Base-by-base conservation (phyloP, 2,113 vertebrate species). In the Morone saxatilis region DNA sequence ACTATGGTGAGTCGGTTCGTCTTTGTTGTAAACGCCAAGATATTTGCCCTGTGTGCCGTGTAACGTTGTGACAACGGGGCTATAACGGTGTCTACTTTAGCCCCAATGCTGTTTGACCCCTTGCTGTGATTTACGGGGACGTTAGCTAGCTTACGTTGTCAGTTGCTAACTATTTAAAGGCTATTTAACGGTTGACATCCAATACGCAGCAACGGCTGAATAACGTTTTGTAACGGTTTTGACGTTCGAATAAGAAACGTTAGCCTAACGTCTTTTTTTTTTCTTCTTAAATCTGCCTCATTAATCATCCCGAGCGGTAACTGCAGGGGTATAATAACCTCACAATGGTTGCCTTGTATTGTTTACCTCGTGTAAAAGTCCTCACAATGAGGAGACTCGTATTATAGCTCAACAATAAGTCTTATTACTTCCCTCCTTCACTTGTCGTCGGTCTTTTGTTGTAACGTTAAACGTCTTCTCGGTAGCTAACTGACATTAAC, bases 1-100 rank as follows among this genome's bases (percentile, higher is more conserved):
- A 94, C 86, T 95, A 95, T 73, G 95, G 95, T 95, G 92, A 95
- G 94, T 92, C 76, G 72, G 62, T 38, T 73, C 71, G 83, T 87
- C 87, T 93, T 94, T 93, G 90, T 91, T 92, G 68, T 78, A 22
- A 81, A 84, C 71, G 85, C 72, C 67, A 81, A 80, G 68, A 71
- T 88, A 43, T 86, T 78, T 86, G 50, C 4, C 13, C 60, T 75
- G 41, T 57, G 72, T 65, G 22, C 48, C 45, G 69, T 77, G 75
- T 78, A 76, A 79, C 65, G 86, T 36, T 62, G 63, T 77, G 78
- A 80, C 63, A 83, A 4, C 45, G 3, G 38, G 31, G 31, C 59
- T 47, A 48, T 59, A 54, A 70, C 43, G 74, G 6, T 61, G 6
- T 56, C 16, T 16, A 9, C 2, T 36, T 22, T 1, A 36, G 25